These are phyloP conservation scores for Aphis gossypii DNA, from an alignment of 1,140 invertebrate genomes.

Conservation along the genomic window DNA sequence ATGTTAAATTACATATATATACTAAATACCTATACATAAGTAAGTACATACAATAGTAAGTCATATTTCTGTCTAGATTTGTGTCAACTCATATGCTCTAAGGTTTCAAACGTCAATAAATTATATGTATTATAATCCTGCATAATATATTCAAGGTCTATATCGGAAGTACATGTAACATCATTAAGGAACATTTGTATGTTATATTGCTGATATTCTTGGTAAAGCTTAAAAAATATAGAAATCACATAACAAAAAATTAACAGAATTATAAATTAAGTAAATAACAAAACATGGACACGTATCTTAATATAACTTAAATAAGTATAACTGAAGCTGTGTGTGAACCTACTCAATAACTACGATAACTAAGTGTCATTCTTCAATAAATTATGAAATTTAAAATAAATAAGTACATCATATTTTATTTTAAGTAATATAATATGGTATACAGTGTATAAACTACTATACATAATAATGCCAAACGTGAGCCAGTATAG, in stretches of 20 bases:
- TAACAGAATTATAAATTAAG: background rate
- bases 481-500: no score
- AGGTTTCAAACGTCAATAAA: background rate
- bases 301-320: background rate
- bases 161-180: background rate
- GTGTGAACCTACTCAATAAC: background rate
- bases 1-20: background rate
- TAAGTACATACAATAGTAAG: background rate
- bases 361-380: background rate
- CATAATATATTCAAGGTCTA: background rate
- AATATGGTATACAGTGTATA: background rate
- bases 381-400: background rate
- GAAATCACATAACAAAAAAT: background rate
- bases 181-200: background rate
- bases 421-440: background rate
- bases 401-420: background rate
- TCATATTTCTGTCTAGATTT: background rate
- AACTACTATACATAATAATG: no score
- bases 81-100: slow-evolving; percentile 18
- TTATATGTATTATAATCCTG: background rate
- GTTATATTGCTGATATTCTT: slow-evolving; percentile 6
- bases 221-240: background rate
- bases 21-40: background rate
- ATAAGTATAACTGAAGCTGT: background rate
- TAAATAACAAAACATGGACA: background rate